phyloP scores from a whole-genome alignment of 2,113 vertebrate genomes.

The Neolamprologus modestus region DNA sequence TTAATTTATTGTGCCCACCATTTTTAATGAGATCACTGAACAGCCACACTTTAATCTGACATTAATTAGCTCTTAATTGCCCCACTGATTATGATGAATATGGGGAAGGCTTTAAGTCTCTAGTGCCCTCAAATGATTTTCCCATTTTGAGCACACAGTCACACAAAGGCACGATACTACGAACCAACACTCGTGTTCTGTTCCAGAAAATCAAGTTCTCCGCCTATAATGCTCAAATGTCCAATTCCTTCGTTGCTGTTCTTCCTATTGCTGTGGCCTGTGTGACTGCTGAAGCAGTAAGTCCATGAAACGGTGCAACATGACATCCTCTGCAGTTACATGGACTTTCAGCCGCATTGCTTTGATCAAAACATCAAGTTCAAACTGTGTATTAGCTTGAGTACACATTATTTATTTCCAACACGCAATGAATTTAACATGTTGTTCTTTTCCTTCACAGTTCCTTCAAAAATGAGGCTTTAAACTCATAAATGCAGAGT shows the following conservation, averaged over 20 bases:
- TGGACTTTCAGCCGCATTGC: neutral
- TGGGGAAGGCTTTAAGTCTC: neutral
- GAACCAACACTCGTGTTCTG: neutral
- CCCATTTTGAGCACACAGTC: neutral
- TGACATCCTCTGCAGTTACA: neutral
- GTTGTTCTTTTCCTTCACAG: neutral
- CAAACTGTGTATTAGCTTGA: neutral
- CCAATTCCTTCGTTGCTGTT: neutral
- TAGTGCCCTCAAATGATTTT: neutral
- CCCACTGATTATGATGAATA: neutral
- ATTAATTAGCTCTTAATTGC: constrained; percentile 7
- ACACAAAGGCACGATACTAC: neutral
- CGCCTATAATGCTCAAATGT: neutral
- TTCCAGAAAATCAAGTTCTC: neutral
- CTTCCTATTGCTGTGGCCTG: neutral
- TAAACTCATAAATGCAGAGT: neutral
- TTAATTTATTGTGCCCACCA: neutral
- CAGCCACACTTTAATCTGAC: neutral
- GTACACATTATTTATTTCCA: neutral
- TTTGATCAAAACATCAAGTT: neutral
- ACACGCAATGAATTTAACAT: neutral
- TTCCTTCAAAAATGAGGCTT: neutral
- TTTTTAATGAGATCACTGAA: neutral
- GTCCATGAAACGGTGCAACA: neutral
- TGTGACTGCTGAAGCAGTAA: constrained; percentile 25